Percentiles rank a stretch among this genome's conserved stretches.
Evolutionary conservation across 2,113 vertebrate genomes (phyloP).

Genomic region (Rhadina sibilatrix): DNA sequence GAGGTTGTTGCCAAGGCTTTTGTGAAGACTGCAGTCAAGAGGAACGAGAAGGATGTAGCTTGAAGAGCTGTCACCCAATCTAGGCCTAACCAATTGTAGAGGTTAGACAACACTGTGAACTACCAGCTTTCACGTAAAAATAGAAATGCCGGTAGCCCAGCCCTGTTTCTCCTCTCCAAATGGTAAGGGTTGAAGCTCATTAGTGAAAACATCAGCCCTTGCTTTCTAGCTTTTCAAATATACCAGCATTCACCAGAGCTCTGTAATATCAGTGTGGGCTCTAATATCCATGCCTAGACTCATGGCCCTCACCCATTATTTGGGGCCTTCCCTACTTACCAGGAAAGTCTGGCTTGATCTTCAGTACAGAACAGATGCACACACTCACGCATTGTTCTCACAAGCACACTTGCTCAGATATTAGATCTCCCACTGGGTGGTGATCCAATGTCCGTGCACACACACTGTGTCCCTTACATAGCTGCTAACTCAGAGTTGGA

Average conservation of each 20-base stretch:
- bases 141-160: background rate
- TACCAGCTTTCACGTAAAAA: rapidly evolving
- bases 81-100: background rate
- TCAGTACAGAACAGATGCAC: background rate
- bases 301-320: background rate
- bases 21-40: background rate
- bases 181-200: background rate
- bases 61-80: background rate
- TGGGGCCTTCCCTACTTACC: background rate
- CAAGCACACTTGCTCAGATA: background rate
- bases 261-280: background rate
- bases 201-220: background rate
- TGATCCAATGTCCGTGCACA: background rate
- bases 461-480: background rate
- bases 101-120: background rate
- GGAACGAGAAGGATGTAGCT: background rate
- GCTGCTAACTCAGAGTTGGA: background rate
- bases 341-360: background rate
- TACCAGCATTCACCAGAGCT: background rate
- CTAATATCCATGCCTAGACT: background rate
- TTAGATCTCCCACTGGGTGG: background rate
- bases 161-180: background rate
- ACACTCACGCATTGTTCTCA: background rate
- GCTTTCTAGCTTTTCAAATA: background rate
- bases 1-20: background rate